These are phyloP conservation scores for Holothuria glaberrima DNA, from an alignment of 35 echinoderm and acorn worm genomes.

Conservation along the genomic window DNA sequence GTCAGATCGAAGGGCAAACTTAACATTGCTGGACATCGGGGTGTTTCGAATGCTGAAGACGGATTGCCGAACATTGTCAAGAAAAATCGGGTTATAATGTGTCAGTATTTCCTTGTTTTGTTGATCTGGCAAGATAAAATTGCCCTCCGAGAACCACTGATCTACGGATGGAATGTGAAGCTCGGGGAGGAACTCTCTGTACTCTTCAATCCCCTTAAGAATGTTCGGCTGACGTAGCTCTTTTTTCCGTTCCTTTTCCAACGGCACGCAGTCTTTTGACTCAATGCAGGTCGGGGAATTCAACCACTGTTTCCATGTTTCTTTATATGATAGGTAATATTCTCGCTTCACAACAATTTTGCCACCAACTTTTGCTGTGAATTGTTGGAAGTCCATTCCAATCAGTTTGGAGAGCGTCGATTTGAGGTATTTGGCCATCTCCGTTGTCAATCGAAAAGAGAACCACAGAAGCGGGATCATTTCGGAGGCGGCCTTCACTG, in stretches of 20 bases:
- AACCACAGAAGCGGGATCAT: conserved; percentile 25
- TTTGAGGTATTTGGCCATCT: not conserved
- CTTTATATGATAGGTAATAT: not conserved
- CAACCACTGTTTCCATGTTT: not conserved
- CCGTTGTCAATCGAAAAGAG: not conserved
- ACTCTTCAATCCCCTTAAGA: conserved; percentile 35
- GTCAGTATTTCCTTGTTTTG: not conserved
- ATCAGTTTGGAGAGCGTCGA: not conserved
- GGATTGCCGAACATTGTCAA: not conserved
- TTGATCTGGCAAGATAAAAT: not conserved
- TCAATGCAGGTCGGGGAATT: not conserved
- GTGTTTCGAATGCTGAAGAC: not conserved
- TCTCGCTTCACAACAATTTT: not conserved
- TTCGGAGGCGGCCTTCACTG: not conserved
- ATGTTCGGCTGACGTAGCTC: not conserved
- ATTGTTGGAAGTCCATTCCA: not conserved
- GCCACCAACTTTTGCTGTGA: not conserved
- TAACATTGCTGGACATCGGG: not conserved
- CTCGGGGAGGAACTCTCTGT: conserved; percentile 44
- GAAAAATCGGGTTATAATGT: conserved; percentile 10
- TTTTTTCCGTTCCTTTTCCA: conserved; percentile 26
- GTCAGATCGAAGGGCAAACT: conserved; percentile 24
- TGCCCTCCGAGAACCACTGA: conserved; percentile 33
- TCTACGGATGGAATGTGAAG: conserved; percentile 43
- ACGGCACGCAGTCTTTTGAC: not conserved